Percentiles rank a stretch among this genome's conserved stretches.
Conservation (phyloP, 1,140 invertebrate genomes). For the Neuroterus valhalla region DNA sequence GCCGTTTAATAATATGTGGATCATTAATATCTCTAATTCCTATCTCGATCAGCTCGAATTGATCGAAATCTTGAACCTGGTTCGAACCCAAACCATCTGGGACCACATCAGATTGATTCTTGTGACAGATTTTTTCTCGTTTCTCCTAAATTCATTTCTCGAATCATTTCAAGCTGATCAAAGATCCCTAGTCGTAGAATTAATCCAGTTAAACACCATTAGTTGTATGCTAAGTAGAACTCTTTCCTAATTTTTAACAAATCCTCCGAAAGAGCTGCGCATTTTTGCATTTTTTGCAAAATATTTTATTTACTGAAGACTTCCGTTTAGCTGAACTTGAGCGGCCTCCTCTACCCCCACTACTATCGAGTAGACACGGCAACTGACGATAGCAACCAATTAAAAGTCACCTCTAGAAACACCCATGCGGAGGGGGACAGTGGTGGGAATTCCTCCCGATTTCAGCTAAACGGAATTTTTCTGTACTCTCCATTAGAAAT, state of each 20-base stretch:
- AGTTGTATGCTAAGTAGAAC: conserved; percentile 50
- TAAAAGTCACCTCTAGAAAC: no score
- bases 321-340: no score
- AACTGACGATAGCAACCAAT: no score
- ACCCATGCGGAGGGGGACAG: no score
- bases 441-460: no score
- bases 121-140: no score
- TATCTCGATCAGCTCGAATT: conserved; percentile 59
- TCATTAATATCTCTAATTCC: conserved; percentile 47
- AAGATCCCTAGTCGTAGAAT: neutral
- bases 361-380: no score
- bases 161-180: neutral
- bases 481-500: conserved; percentile 39
- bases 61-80: conserved; percentile 39
- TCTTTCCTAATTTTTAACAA: conserved; percentile 37
- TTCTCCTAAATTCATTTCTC: no score
- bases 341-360: no score
- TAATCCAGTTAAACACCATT: conserved; percentile 35
- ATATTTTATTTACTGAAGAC: conserved; percentile 57
- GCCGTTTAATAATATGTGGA: conserved; percentile 58
- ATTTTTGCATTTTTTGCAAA: conserved; percentile 41
- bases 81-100: no score
- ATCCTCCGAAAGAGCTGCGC: conserved; percentile 41
- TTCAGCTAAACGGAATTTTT: conserved; percentile 54
- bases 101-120: no score